Percentiles rank a stretch among this genome's conserved stretches.
These are phyloP conservation scores for Perca fluviatilis DNA, from an alignment of 2,113 vertebrate species.

Conservation along the genomic window DNA sequence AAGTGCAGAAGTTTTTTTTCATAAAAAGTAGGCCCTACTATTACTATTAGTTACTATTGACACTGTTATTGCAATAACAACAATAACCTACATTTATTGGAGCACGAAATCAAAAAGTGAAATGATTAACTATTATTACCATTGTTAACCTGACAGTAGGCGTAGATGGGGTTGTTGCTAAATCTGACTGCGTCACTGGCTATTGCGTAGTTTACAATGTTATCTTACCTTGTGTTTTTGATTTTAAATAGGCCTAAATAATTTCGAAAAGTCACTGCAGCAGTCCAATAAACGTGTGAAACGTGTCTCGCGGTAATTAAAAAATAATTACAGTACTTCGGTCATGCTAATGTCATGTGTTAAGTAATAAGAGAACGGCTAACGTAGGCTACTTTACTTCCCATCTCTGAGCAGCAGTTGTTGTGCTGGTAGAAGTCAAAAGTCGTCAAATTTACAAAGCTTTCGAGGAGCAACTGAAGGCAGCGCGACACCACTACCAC, in stretches of 20 bases:
- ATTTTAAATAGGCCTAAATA: not conserved
- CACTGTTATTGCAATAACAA: no score
- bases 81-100: not conserved
- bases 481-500: conserved; percentile 25
- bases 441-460: not conserved
- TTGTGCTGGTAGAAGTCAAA: not conserved
- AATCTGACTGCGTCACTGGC: not conserved
- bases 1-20: no score
- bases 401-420: no score
- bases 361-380: no score
- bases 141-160: not conserved
- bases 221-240: not conserved
- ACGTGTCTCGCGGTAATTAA: not conserved
- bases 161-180: not conserved
- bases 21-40: no score
- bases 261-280: not conserved
- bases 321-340: no score
- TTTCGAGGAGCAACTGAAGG: conserved; percentile 41
- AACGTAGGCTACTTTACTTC: no score
- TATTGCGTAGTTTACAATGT: not conserved
- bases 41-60: no score
- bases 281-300: not conserved
- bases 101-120: not conserved
- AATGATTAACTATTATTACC: no score
- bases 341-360: no score